Evolutionary conservation across 2,113 vertebrate species (phyloP).

Genomic region (Trichechus manatus): DNA sequence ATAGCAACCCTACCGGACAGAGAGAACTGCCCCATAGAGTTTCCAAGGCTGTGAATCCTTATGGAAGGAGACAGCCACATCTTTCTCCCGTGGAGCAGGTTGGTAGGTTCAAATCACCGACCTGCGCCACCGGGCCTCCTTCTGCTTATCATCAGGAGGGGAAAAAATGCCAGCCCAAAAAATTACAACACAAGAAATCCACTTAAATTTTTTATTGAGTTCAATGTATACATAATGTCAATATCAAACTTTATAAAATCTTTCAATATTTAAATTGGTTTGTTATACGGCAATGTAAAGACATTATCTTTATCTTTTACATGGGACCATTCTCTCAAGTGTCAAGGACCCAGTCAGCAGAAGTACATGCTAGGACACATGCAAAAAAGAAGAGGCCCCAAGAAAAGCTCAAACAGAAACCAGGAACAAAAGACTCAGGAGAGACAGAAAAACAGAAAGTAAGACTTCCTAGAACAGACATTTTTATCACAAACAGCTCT

Average conservation of each 20-base stretch:
- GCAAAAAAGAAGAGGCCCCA: conserved; percentile 72
- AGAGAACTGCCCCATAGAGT: neutral
- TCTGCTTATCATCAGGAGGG: conserved; percentile 15
- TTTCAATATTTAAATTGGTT: conserved; percentile 75
- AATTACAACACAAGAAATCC: conserved; percentile 82
- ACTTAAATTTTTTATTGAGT: conserved; percentile 78
- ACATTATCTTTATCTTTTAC: conserved; percentile 20
- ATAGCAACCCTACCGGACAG: neutral
- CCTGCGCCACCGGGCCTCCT: neutral
- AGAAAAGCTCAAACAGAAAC: conserved; percentile 78
- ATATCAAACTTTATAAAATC: conserved; percentile 79
- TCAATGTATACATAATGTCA: conserved; percentile 69
- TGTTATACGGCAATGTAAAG: conserved; percentile 79
- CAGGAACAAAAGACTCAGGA: conserved; percentile 74
- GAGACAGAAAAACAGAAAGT: conserved; percentile 75
- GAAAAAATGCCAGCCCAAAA: conserved; percentile 63
- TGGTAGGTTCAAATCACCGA: neutral
- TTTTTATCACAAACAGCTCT: conserved; percentile 78
- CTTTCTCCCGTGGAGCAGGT: neutral
- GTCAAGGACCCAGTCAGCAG: conserved; percentile 75
- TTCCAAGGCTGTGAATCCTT: neutral
- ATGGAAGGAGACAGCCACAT: neutral
- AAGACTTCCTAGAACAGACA: conserved; percentile 76
- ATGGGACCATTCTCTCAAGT: conserved; percentile 76
- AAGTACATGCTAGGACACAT: conserved; percentile 74